Percentiles rank a stretch among this genome's conserved stretches.
Evolutionary conservation across 2,113 vertebrate genomes (phyloP).

Genomic region (Apodemus speciosus): DNA sequence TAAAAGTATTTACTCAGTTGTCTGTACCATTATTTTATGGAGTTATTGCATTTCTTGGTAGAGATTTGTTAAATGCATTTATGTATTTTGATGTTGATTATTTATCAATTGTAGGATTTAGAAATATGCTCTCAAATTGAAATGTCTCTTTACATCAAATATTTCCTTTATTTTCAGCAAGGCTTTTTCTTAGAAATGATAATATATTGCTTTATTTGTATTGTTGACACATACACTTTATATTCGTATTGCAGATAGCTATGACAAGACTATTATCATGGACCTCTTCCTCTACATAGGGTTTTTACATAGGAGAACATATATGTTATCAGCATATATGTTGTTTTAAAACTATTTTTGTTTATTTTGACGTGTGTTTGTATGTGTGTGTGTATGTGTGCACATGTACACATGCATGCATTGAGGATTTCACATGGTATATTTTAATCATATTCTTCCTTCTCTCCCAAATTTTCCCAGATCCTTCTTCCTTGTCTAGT

Average conservation of each 20-base stretch:
- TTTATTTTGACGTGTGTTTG: too few relatives aligned
- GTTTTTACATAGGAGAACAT: neutral
- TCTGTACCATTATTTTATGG: neutral
- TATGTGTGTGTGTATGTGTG: too few relatives aligned
- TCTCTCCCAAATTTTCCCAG: neutral
- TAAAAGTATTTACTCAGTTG: neutral
- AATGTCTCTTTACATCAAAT: neutral
- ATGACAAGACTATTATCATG: neutral
- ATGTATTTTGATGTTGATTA: neutral
- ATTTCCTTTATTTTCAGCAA: neutral
- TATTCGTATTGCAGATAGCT: neutral
- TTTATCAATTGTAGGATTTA: neutral
- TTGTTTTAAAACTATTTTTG: too few relatives aligned
- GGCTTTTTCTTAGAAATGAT: neutral
- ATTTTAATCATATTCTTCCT: neutral
- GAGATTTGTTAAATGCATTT: neutral
- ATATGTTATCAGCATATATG: neutral
- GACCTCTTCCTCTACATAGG: neutral
- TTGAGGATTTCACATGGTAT: neutral
- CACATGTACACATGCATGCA: too few relatives aligned
- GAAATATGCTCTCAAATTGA: neutral
- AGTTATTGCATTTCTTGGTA: neutral
- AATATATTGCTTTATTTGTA: neutral
- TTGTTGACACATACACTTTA: neutral
- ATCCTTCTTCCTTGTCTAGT: too few relatives aligned